Conservation (phyloP, 2,113 vertebrate genomes). For the Cryptomyrus ogoouensis region DNA sequence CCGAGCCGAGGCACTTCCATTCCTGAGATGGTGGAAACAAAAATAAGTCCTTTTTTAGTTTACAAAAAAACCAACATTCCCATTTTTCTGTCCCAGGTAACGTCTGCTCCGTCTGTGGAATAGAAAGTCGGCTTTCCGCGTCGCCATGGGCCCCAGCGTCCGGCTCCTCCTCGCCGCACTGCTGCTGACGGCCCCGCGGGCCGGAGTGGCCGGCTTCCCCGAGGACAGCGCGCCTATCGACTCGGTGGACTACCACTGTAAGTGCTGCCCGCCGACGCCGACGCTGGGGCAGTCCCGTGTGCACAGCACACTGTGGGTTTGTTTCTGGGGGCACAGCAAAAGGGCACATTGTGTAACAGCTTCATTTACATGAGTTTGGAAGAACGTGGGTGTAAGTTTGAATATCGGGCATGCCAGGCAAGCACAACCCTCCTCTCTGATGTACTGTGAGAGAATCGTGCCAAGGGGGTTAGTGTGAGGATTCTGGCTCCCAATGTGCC, state of each 20-base stretch:
- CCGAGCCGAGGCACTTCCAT: not conserved
- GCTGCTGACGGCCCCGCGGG: slow-evolving; percentile 53
- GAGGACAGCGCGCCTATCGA: slow-evolving; percentile 83
- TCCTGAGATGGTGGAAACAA: not conserved
- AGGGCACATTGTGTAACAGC: not conserved
- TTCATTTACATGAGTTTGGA: not conserved
- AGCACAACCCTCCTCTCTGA: slow-evolving; percentile 35
- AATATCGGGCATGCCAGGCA: slow-evolving; percentile 36
- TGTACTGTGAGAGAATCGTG: slow-evolving; percentile 37
- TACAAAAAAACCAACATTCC: not conserved
- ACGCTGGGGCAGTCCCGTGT: too few relatives aligned
- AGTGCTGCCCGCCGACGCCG: slow-evolving; percentile 50
- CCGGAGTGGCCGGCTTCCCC: slow-evolving; percentile 81
- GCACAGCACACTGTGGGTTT: not conserved
- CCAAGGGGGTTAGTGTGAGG: slow-evolving; percentile 20
- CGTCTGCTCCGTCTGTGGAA: slow-evolving; percentile 50
- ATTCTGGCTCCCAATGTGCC: not conserved
- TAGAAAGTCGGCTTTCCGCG: slow-evolving; percentile 53
- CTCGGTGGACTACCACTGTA: slow-evolving; percentile 84
- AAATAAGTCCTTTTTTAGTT: not conserved
- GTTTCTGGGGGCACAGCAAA: not conserved
- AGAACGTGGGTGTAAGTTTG: slow-evolving; percentile 20
- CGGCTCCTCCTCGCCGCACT: slow-evolving; percentile 64
- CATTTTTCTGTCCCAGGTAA: slow-evolving; percentile 65
- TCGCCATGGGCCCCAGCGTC: slow-evolving; percentile 75